These are phyloP conservation scores for Forbesichthys papilliferus DNA, from an alignment of 2,113 vertebrate species.

Conservation along the genomic window DNA sequence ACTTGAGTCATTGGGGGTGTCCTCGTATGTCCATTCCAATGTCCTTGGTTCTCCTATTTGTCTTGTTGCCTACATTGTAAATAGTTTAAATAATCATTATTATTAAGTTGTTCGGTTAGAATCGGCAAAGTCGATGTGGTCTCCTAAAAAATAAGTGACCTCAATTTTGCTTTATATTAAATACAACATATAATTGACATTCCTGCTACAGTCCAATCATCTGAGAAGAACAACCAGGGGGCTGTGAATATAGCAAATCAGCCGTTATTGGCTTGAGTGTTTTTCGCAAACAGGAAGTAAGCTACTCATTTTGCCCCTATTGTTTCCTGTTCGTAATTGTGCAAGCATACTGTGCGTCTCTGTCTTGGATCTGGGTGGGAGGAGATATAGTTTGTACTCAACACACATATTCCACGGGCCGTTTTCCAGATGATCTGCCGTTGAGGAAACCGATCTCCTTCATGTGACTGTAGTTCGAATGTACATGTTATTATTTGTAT, in stretches of 20 bases:
- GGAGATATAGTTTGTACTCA: constrained; percentile 51
- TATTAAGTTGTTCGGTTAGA: constrained; percentile 28
- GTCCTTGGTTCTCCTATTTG: constrained; percentile 12
- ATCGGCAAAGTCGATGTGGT: constrained; percentile 30
- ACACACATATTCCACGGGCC: constrained; percentile 9
- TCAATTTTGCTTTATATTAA: constrained; percentile 23
- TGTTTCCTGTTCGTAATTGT: constrained; percentile 65
- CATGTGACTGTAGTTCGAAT: constrained; percentile 34
- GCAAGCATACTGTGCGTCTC: constrained; percentile 65
- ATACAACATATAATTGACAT: constrained; percentile 23
- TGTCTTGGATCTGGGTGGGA: constrained; percentile 56
- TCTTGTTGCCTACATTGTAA: constrained; percentile 28
- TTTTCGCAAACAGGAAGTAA: constrained; percentile 51
- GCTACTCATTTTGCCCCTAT: constrained; percentile 56
- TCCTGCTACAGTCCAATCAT: constrained; percentile 42
- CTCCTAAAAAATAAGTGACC: constrained; percentile 26
- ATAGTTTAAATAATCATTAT: constrained; percentile 40
- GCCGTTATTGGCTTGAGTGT: constrained; percentile 43
- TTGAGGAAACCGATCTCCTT: constrained; percentile 11
- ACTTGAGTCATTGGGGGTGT: constrained; percentile 23
- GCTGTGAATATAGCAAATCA: constrained; percentile 43
- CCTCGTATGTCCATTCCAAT: constrained; percentile 22
- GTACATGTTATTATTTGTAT: constrained; percentile 27
- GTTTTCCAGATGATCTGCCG: constrained; percentile 27
- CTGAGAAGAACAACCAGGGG: constrained; percentile 29